Percentiles rank a stretch among this genome's conserved stretches.
These are phyloP conservation scores for Achroia grisella DNA, from an alignment of 1,140 invertebrate genomes.

Conservation along the genomic window DNA sequence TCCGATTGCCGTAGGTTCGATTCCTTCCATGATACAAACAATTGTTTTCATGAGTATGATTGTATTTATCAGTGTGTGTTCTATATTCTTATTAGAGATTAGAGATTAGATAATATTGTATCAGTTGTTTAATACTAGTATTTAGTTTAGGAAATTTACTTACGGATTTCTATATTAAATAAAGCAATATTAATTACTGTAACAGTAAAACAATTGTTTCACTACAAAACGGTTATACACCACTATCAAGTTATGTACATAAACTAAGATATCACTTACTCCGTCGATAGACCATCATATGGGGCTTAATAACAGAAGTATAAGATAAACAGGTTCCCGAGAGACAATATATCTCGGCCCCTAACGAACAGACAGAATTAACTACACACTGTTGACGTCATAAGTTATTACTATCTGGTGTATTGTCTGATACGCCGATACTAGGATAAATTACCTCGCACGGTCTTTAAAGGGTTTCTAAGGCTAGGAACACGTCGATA, in stretches of 20 bases:
- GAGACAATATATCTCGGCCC: conserved; percentile 39
- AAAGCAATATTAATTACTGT: too few species aligned
- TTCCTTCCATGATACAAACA: too few species aligned
- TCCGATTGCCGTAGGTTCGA: too few species aligned
- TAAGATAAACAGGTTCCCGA: conserved; percentile 38
- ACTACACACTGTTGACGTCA: conserved; percentile 48
- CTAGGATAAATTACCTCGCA: conserved; percentile 30
- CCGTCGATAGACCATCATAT: conserved; percentile 19
- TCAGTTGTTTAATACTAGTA: too few species aligned
- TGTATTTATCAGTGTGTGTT: too few species aligned
- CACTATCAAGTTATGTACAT: neutral
- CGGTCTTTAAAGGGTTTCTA: conserved; percentile 19
- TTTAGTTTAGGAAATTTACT: too few species aligned
- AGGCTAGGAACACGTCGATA: neutral
- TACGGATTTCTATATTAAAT: too few species aligned
- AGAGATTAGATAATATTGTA: too few species aligned
- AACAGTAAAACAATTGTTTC: too few species aligned
- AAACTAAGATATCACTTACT: conserved; percentile 8
- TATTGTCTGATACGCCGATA: conserved; percentile 39
- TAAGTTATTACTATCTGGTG: conserved; percentile 37
- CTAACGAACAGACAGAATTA: conserved; percentile 34
- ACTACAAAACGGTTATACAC: too few species aligned
- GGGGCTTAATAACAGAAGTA: conserved; percentile 21
- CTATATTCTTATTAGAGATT: too few species aligned
- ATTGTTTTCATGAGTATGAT: too few species aligned